These are phyloP conservation scores for Erpetoichthys calabaricus DNA, from an alignment of 2,797 vertebrate genomes.

Conservation along the genomic window DNA sequence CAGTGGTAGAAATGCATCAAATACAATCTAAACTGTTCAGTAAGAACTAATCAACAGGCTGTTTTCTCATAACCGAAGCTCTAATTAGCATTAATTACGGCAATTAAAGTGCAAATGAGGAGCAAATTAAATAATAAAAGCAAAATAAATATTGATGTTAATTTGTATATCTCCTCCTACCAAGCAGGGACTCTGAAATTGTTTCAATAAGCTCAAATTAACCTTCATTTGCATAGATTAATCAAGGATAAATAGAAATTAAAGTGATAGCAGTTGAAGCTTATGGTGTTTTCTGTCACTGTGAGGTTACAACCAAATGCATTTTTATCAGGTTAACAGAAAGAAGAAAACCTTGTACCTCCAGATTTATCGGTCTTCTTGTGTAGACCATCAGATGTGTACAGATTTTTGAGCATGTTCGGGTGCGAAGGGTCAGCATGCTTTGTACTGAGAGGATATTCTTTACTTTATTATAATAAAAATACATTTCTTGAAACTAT, in stretches of 20 bases:
- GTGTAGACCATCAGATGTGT: too few species aligned
- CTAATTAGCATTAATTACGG: slow-evolving; percentile 73
- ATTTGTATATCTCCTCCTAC: slow-evolving; percentile 34
- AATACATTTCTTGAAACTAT: too few species aligned
- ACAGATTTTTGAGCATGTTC: too few species aligned
- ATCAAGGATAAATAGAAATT: slow-evolving; percentile 41
- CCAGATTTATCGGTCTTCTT: too few species aligned
- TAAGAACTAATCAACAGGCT: slow-evolving; percentile 42
- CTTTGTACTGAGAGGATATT: too few species aligned
- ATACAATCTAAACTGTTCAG: slow-evolving; percentile 20
- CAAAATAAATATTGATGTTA: slow-evolving; percentile 54
- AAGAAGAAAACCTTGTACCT: neutral
- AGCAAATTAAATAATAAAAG: slow-evolving; percentile 51
- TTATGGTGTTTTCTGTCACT: slow-evolving; percentile 15
- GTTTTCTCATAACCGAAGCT: slow-evolving; percentile 44
- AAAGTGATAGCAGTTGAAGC: slow-evolving; percentile 38
- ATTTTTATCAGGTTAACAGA: neutral
- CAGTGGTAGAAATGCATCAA: slow-evolving; percentile 5
- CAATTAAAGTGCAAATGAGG: slow-evolving; percentile 75
- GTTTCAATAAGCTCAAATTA: slow-evolving; percentile 41
- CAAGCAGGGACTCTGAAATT: slow-evolving; percentile 27
- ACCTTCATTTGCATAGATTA: slow-evolving; percentile 50
- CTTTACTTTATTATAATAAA: too few species aligned
- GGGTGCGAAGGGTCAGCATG: too few species aligned
- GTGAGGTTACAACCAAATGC: neutral